phyloP scores from a whole-genome alignment of 2,888 invertebrate genomes.

The Mythimna pallens region DNA sequence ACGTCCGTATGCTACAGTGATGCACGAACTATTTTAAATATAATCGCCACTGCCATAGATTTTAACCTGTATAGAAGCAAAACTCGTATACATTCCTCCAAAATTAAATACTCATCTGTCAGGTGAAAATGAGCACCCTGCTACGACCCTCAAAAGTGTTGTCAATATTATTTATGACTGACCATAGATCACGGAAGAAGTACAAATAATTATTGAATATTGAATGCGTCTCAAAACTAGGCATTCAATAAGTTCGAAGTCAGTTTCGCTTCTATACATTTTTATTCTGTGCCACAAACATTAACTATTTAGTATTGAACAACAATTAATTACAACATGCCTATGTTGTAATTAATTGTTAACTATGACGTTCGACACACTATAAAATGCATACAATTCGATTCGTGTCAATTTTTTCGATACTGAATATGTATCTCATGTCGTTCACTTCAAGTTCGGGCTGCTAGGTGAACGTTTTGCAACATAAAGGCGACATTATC shows the following conservation, averaged over 20 bases:
- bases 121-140: background rate
- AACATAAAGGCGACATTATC: background rate
- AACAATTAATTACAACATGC: too few relatives aligned
- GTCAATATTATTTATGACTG: background rate
- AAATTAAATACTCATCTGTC: background rate
- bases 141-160: background rate
- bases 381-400: background rate
- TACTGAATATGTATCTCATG: slow-evolving; percentile 10
- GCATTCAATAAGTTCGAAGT: background rate
- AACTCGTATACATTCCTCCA: background rate
- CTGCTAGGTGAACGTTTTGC: slow-evolving; percentile 2
- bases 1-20: slow-evolving; percentile 64
- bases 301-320: background rate
- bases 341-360: slow-evolving; percentile 9
- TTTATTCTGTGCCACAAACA: background rate
- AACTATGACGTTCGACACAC: slow-evolving; percentile 1
- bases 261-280: slow-evolving; percentile 12
- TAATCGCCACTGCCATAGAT: background rate
- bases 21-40: slow-evolving; percentile 25
- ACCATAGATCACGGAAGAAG: too few relatives aligned
- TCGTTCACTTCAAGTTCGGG: slow-evolving; percentile 26
- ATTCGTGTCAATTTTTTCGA: background rate
- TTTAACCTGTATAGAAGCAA: slow-evolving; percentile 6
- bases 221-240: background rate
- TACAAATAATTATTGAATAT: too few relatives aligned